Evolutionary conservation across 2,113 vertebrate genomes (phyloP).

Genomic region (Chloebia gouldiae): DNA sequence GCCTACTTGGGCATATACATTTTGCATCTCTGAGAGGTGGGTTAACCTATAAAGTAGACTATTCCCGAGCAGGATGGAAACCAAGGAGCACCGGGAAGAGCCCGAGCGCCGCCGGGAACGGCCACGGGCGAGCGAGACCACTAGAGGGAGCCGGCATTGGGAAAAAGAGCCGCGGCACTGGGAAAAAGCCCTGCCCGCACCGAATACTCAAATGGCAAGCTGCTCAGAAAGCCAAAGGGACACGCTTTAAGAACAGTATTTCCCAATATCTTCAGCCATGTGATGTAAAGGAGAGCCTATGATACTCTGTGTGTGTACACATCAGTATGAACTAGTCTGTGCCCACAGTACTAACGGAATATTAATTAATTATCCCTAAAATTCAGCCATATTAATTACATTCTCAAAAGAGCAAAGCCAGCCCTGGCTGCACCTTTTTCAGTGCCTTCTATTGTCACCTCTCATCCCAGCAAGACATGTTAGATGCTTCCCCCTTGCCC

Average conservation of each 20-base stretch:
- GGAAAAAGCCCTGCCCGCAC: neutral
- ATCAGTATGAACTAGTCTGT: no score
- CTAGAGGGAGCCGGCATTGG: slow-evolving; percentile 34
- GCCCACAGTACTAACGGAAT: neutral
- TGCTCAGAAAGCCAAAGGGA: neutral
- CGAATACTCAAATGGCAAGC: fast-evolving
- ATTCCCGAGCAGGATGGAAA: neutral
- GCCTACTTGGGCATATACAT: neutral
- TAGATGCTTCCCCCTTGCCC: neutral
- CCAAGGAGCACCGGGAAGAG: neutral
- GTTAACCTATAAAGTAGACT: neutral
- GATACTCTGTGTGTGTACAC: neutral
- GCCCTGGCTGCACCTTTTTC: neutral
- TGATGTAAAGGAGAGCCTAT: neutral
- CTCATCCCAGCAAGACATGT: neutral
- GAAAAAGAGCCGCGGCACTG: fast-evolving
- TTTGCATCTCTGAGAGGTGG: neutral
- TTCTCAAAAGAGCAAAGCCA: neutral
- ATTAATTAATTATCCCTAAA: neutral
- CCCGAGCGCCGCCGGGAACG: neutral
- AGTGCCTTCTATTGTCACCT: neutral
- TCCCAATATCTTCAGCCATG: neutral
- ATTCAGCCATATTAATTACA: neutral
- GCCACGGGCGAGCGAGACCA: neutral
- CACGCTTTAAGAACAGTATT: neutral